Base-by-base conservation (phyloP, 2,113 vertebrate species). In the Grus americana region DNA sequence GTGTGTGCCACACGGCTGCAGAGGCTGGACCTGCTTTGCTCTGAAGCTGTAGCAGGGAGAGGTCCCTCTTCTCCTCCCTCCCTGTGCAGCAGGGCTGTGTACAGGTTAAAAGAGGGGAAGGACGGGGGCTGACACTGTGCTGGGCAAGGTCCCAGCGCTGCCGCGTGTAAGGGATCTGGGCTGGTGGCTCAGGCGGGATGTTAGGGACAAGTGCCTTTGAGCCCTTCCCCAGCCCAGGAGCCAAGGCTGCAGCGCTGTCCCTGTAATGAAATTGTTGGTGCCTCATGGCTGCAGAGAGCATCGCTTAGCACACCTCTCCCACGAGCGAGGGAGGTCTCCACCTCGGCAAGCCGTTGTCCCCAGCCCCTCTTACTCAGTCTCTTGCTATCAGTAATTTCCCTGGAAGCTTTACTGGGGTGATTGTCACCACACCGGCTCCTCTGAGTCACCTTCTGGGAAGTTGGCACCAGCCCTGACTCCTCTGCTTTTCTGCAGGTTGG, bases 391-490 rank as follows among this genome's bases (percentile, higher is more conserved):
- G 23, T 18, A 32, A 9, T 32, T 24, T 67, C 49, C 67, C 65
- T 6, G 36, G 67, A 30, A 78, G 50, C 18, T 54, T 21, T 11
- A 0, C 13, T 12, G 15, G 18, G 44, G 11, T 0, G 0, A 16
- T 29, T 67, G 65, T 42, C 44, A 40, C 75, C 57, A 3, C 71
- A 38, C 3, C 3, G 2, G 8, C 38, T 82, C 75, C 75, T 86
- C 58, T 42, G 61, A 30, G 74, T 24, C 81, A 17, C 44, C 32
- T 4, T 6, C 18, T 36, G 73, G 54, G 18, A 11, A 11, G 38
- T 3, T 1, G 1, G 21, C 38, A 1, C 67, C 73, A 1, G 4
- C 23, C 42, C 74, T 67, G 59, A 68, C 7, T 73, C 36, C 15
- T 68, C 22, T 52, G 75, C 54, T 47, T 20, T 58, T 32, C 55